A percentile compares a stretch with the other conserved stretches of the same genome.
Conservation (phyloP, 2,888 invertebrate genomes). For the Temnothorax unifasciatus region DNA sequence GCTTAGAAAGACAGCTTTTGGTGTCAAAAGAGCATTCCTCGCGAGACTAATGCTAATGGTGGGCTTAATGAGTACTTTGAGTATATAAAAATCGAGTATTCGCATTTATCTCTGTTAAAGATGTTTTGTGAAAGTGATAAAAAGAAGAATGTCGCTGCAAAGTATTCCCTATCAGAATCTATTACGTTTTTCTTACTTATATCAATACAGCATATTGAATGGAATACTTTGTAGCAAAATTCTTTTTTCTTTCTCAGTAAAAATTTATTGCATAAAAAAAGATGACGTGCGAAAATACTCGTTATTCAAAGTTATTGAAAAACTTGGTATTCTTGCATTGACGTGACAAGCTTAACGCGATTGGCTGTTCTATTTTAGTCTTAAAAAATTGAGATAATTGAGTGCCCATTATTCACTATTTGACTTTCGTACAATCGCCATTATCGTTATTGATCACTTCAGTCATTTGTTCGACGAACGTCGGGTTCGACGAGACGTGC, state of each 20-base stretch:
- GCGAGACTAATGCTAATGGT: constrained; percentile 18
- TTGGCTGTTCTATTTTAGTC: not conserved
- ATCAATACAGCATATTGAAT: constrained; percentile 1
- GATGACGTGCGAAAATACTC: not conserved
- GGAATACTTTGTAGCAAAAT: not conserved
- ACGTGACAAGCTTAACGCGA: not conserved
- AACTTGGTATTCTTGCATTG: not conserved
- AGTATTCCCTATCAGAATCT: constrained; percentile 3
- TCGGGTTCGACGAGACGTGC: constrained; percentile 57
- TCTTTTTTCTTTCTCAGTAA: not conserved
- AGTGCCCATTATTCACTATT: constrained; percentile 28
- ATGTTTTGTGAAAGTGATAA: constrained; percentile 3
- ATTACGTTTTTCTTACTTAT: constrained; percentile 2
- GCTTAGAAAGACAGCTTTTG: constrained; percentile 23
- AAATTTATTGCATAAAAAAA: constrained; percentile 26
- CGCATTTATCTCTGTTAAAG: constrained; percentile 1
- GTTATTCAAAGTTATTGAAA: constrained; percentile 4
- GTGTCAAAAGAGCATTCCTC: not conserved
- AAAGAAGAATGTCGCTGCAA: not conserved
- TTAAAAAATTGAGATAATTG: not conserved
- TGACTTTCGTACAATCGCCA: constrained; percentile 59
- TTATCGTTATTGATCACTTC: constrained; percentile 51
- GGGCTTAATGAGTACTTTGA: constrained; percentile 16
- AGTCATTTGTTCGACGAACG: not conserved
- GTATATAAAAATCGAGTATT: constrained; percentile 30